phyloP scores from a whole-genome alignment of 1,140 invertebrate species.

The Drosophila nebulosa region DNA sequence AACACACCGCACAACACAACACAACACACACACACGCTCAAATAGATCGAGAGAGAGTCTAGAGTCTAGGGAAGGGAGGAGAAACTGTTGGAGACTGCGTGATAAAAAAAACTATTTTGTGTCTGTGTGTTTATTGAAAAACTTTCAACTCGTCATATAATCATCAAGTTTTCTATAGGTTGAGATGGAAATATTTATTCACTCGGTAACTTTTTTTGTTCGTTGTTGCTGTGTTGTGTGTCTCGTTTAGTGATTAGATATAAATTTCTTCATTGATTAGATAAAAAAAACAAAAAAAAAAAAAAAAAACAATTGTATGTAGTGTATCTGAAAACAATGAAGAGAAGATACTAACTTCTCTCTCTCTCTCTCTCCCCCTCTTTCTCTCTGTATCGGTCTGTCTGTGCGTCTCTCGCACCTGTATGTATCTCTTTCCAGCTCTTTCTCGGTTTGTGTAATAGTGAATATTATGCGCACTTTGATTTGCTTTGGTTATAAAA shows the following conservation, averaged over 20 bases:
- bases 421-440: background rate
- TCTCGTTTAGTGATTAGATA: conserved; percentile 67
- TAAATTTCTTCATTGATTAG: conserved; percentile 77
- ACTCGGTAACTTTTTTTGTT: conserved; percentile 9
- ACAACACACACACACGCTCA: too few relatives aligned
- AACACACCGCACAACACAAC: background rate
- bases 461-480: conserved; percentile 66
- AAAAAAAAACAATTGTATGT: conserved; percentile 37
- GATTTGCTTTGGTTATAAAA: conserved; percentile 66
- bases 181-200: background rate
- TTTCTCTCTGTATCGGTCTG: too few relatives aligned
- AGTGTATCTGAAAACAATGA: conserved; percentile 4
- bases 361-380: background rate
- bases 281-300: too few relatives aligned
- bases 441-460: conserved; percentile 43
- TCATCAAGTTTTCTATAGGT: conserved; percentile 33
- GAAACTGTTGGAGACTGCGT: background rate
- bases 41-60: background rate
- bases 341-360: conserved; percentile 21
- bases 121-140: background rate
- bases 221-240: conserved; percentile 40
- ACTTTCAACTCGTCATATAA: conserved; percentile 27
- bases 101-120: background rate
- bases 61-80: too few relatives aligned
- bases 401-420: too few relatives aligned